Conservation (phyloP, 1,140 invertebrate species). For the Oncopodura yosiiana region DNA sequence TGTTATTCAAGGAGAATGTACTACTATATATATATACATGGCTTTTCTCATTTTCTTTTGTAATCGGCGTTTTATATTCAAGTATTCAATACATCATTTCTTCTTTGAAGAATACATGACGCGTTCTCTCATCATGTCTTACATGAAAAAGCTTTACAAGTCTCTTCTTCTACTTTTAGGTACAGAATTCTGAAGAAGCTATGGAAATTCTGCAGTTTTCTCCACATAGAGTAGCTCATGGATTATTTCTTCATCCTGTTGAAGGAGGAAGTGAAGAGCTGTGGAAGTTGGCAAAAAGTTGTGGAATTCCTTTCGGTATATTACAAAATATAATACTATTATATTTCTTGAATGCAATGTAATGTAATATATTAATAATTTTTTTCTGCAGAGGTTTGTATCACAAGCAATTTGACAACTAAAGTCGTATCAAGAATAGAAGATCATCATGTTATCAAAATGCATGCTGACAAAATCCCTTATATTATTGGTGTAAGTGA, state of each 20-base stretch:
- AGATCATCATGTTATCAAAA: slow-evolving; percentile 55
- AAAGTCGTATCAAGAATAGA: slow-evolving; percentile 49
- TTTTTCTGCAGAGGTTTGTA: slow-evolving; percentile 55
- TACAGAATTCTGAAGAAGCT: slow-evolving; percentile 55
- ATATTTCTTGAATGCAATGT: slow-evolving; percentile 5
- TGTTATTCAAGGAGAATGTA: no score
- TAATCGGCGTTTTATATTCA: no score
- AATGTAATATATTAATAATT: slow-evolving; percentile 22
- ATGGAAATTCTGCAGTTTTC: slow-evolving; percentile 56
- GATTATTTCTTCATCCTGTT: slow-evolving; percentile 58
- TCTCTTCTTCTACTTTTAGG: slow-evolving; percentile 39
- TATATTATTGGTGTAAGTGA: slow-evolving; percentile 55
- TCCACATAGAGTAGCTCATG: slow-evolving; percentile 70
- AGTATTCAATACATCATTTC: no score
- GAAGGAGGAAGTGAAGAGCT: slow-evolving; percentile 45
- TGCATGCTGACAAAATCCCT: slow-evolving; percentile 51
- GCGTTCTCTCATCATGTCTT: no score
- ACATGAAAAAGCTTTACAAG: no score
- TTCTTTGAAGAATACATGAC: no score
- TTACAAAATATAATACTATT: slow-evolving; percentile 11
- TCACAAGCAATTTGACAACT: slow-evolving; percentile 62
- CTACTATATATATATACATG: no score
- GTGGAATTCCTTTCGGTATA: slow-evolving; percentile 52
- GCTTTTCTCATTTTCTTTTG: no score
- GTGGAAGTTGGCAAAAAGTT: slow-evolving; percentile 43